Evolutionary conservation across 2,797 vertebrate genomes (phyloP), one percentile per base, ranked within the genome.

Genomic region (Margarornis squamiger): DNA sequence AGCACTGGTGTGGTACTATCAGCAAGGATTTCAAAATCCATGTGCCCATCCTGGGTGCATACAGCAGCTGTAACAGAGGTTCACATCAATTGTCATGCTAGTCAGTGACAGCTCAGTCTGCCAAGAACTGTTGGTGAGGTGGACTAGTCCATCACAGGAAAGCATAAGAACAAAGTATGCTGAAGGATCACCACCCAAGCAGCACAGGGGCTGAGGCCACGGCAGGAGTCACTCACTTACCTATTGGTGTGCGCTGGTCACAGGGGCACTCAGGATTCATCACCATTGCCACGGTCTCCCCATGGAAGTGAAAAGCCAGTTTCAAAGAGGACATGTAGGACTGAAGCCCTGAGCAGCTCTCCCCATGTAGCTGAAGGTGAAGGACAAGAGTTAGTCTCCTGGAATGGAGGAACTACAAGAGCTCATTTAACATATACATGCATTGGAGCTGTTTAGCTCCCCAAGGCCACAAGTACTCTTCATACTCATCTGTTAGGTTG

Each of bases 11-110:
- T 95, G 14, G 98, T 98, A 32, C 90, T 95, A 13, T 94, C 88
- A 45, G 94, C 97, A 52, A 95, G 52, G 18, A 98, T 20, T 74
- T 98, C 90, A 51, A 98, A 94, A 32, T 97, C 90, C 98, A 98
- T 98, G 85, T 97, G 96, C 10, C 98, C 98, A 30, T 98, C 97
- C 17, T 59, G 91, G 12, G 97, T 97, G 80, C 98, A 98, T 0
- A 92, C 49, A 55, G 95, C 81, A 80, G 71, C 97, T 98, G 93
- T 22, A 96, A 97, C 32, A 92, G n/a, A 80, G 9, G 21, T 7
- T 58, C 34, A 48, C 1, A 4, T 2, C 5, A 57, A 1, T 12
- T 38, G 2, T 34, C 9, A 9, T 3, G 2, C 2, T 11, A 74
- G 32, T 7, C 51, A 55, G 4, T 3, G 3, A 9, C 46, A 38